These are phyloP conservation scores for Actias luna DNA, from an alignment of 2,888 invertebrate genomes.

Conservation along the genomic window DNA sequence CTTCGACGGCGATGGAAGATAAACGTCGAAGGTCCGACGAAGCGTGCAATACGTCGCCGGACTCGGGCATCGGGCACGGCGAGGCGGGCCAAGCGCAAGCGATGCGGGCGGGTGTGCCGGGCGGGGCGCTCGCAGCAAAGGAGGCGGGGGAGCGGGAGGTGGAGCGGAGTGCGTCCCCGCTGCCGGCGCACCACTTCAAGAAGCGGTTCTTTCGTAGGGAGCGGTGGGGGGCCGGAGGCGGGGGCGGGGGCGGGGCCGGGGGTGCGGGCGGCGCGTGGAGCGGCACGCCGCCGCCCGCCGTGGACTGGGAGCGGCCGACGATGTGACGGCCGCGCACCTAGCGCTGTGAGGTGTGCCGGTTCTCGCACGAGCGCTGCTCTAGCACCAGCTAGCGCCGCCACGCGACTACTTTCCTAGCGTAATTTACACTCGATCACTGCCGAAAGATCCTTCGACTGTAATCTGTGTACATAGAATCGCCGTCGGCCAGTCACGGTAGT, in stretches of 20 bases:
- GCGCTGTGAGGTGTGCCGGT: conserved; percentile 37
- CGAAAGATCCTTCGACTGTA: conserved; percentile 16
- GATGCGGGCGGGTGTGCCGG: conserved; percentile 56
- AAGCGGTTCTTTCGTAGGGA: conserved; percentile 91
- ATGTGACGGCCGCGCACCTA: conserved; percentile 67
- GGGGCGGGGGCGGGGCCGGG: conserved; percentile 72
- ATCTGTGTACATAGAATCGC: conserved; percentile 23
- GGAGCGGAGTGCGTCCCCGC: too few species aligned
- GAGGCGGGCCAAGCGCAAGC: conserved; percentile 66
- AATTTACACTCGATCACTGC: conserved; percentile 32
- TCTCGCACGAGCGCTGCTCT: conserved; percentile 32
- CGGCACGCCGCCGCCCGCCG: conserved; percentile 70
- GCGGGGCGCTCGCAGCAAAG: conserved; percentile 53
- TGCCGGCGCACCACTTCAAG: conserved; percentile 85
- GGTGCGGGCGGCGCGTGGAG: conserved; percentile 77
- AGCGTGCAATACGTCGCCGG: conserved; percentile 92
- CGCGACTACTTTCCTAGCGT: conserved; percentile 29
- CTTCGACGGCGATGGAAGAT: conserved; percentile 94
- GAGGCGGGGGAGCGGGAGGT: conserved; percentile 68
- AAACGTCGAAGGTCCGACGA: conserved; percentile 92
- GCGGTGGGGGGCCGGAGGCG: conserved; percentile 83
- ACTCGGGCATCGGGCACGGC: conserved; percentile 89
- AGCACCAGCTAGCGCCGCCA: conserved; percentile 29
- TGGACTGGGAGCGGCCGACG: conserved; percentile 76
- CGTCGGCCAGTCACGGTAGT: conserved; percentile 24